These are phyloP conservation scores for Trisateles emortualis DNA, from an alignment of 2,888 invertebrate genomes.

Conservation along the genomic window DNA sequence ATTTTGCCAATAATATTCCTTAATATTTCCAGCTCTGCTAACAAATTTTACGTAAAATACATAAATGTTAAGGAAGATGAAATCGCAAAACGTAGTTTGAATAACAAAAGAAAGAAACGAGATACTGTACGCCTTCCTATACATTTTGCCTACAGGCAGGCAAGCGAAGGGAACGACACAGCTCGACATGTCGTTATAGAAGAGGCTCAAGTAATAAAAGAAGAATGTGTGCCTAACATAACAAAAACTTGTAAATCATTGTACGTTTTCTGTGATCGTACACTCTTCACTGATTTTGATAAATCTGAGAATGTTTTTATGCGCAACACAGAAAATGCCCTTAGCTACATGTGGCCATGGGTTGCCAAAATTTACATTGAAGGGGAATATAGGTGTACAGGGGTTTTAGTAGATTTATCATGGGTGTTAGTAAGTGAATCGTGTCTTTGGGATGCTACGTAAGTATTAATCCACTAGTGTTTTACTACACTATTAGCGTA, in stretches of 20 bases:
- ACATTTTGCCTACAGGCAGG: constrained; percentile 65
- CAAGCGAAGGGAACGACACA: constrained; percentile 47
- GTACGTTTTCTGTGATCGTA: constrained; percentile 84
- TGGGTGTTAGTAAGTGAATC: constrained; percentile 89
- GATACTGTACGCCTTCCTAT: constrained; percentile 57
- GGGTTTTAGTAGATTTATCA: constrained; percentile 88
- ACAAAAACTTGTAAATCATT: constrained; percentile 84
- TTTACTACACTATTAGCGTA: not conserved
- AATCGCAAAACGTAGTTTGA: constrained; percentile 41
- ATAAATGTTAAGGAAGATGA: constrained; percentile 70
- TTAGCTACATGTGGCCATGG: constrained; percentile 89
- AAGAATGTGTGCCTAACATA: constrained; percentile 77
- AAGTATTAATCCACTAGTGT: constrained; percentile 46
- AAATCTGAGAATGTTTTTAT: constrained; percentile 56
- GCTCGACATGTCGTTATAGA: constrained; percentile 63
- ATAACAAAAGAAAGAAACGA: constrained; percentile 59
- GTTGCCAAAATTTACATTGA: constrained; percentile 90
- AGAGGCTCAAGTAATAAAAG: constrained; percentile 74
- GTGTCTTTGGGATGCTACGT: constrained; percentile 81
- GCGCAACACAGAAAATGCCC: constrained; percentile 46
- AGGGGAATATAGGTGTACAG: constrained; percentile 90
- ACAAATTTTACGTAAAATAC: constrained; percentile 71
- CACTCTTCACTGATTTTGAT: constrained; percentile 71
- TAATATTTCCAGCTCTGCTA: constrained; percentile 65
- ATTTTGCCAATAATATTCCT: not conserved